A percentile compares a stretch with the other conserved stretches of the same genome.
Conservation (phyloP, 2,113 vertebrate genomes). For the Rhombomys opimus region DNA sequence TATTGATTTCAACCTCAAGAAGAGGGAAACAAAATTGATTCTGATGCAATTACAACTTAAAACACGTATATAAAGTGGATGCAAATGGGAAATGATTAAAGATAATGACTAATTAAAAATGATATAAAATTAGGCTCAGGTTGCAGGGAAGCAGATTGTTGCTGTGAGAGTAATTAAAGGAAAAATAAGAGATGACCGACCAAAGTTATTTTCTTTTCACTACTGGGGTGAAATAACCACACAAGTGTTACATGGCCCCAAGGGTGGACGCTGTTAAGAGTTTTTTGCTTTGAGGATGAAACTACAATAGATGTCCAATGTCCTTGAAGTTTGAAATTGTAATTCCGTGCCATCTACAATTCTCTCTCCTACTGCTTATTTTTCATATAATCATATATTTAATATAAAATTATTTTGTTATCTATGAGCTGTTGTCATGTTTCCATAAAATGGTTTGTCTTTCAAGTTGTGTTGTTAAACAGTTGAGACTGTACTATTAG, state of each 20-base stretch:
- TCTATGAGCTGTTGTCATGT: not conserved
- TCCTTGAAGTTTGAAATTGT: not conserved
- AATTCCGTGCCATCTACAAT: not conserved
- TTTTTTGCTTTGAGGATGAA: not conserved
- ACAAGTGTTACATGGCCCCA: not conserved
- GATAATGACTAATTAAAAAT: constrained; percentile 64
- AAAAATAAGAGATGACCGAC: constrained; percentile 48
- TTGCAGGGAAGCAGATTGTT: constrained; percentile 26
- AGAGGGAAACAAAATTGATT: constrained; percentile 72
- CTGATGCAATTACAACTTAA: constrained; percentile 74
- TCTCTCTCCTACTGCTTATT: not conserved
- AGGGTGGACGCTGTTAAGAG: not conserved
- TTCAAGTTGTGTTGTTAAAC: not conserved
- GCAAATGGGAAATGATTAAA: constrained; percentile 72
- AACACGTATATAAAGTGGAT: constrained; percentile 56
- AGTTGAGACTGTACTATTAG: not conserved
- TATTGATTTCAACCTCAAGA: constrained; percentile 70
- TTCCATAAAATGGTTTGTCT: not conserved
- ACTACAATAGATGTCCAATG: not conserved
- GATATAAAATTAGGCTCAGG: constrained; percentile 40
- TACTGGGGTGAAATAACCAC: not conserved
- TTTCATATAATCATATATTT: not conserved
- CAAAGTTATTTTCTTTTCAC: not conserved
- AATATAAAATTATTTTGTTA: not conserved
- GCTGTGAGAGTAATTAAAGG: constrained; percentile 46